phyloP scores from a whole-genome alignment of 2,113 vertebrate species.

The Sprattus sprattus region DNA sequence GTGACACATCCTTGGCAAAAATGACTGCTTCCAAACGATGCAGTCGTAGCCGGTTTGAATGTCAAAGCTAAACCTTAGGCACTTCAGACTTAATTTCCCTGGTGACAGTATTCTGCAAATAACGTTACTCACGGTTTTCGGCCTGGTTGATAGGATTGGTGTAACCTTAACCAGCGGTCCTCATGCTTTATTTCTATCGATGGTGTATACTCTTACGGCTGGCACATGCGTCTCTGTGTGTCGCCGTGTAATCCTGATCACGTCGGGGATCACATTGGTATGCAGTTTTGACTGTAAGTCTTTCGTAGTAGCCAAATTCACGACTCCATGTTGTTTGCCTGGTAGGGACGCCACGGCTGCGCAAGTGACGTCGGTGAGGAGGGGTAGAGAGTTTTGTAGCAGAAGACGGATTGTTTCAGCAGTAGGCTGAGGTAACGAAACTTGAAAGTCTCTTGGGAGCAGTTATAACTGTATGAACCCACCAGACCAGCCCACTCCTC shows the following conservation, averaged over 20 bases:
- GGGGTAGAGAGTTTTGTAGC: conserved; percentile 52
- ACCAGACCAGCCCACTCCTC: not conserved
- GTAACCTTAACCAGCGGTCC: conserved; percentile 49
- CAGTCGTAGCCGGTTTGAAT: not conserved
- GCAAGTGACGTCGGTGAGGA: conserved; percentile 72
- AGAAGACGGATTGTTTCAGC: conserved; percentile 34
- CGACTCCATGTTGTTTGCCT: conserved; percentile 76
- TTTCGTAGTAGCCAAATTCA: conserved; percentile 60
- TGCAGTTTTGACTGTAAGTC: conserved; percentile 52
- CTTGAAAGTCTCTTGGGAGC: not conserved
- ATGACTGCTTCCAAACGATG: not conserved
- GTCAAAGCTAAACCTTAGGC: not conserved
- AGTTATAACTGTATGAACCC: not conserved
- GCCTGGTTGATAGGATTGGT: conserved; percentile 22
- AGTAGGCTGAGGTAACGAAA: not conserved
- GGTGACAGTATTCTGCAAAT: conserved; percentile 37
- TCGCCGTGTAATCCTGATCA: conserved; percentile 31
- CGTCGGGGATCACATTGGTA: conserved; percentile 28
- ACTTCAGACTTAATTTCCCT: conserved; percentile 13
- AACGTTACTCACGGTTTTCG: conserved; percentile 45
- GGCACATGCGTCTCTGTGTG: conserved; percentile 20
- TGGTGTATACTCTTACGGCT: conserved; percentile 34
- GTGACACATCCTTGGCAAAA: not conserved
- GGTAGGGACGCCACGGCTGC: conserved; percentile 70
- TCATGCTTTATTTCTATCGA: conserved; percentile 54